Percentiles rank a stretch among this genome's conserved stretches.
Conservation (phyloP, 2,888 invertebrate species). For the Rutpela maculata region DNA sequence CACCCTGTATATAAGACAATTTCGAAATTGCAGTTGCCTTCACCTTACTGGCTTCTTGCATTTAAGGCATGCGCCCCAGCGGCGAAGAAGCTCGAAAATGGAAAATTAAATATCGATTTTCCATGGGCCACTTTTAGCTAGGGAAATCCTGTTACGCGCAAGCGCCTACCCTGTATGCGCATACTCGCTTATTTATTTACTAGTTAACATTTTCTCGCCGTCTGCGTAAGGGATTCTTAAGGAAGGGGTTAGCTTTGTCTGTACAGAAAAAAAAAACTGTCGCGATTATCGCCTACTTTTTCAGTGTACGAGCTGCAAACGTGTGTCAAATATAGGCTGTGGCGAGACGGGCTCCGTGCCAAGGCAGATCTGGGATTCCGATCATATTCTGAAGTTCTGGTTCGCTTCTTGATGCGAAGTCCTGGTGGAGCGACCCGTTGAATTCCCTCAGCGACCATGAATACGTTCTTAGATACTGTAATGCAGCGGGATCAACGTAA, state of each 20-base stretch:
- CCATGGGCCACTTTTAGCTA: conserved; percentile 13
- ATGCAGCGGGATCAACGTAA: conserved; percentile 57
- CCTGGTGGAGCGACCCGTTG: conserved; percentile 33
- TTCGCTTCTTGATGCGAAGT: conserved; percentile 31
- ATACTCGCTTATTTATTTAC: conserved; percentile 41
- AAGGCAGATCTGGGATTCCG: conserved; percentile 43
- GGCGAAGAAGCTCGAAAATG: not conserved
- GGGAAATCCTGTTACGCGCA: conserved; percentile 20
- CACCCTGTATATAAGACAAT: not conserved
- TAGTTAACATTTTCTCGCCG: conserved; percentile 8
- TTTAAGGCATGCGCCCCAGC: conserved; percentile 14
- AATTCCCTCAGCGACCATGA: conserved; percentile 43
- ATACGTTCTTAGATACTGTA: conserved; percentile 47
- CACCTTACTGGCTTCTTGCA: conserved; percentile 2
- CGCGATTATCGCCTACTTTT: conserved; percentile 18
- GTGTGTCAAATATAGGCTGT: conserved; percentile 41
- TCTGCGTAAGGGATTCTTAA: not conserved
- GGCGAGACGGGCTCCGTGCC: conserved; percentile 42
- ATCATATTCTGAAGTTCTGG: conserved; percentile 30
- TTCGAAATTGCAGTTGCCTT: not conserved
- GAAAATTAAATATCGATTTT: conserved; percentile 42
- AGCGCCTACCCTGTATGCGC: conserved; percentile 27
- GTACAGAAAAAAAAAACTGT: conserved; percentile 22
- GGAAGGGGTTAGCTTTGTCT: conserved; percentile 13
- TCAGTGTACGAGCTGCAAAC: conserved; percentile 24